These are phyloP conservation scores for Lycaena phlaeas DNA, from an alignment of 2,888 invertebrate species.

Conservation along the genomic window DNA sequence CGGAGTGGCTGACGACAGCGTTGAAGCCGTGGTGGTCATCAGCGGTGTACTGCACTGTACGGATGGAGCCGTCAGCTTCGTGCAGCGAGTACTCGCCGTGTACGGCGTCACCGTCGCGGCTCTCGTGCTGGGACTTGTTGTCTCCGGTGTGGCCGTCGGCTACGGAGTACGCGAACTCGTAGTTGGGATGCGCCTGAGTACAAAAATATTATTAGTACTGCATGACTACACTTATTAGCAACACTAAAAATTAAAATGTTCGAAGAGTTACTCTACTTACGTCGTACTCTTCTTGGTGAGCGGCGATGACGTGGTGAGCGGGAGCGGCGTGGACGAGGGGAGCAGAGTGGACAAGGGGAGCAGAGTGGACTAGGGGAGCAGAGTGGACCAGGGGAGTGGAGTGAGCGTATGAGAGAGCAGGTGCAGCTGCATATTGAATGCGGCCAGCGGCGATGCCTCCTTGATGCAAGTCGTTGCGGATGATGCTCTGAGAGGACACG, in stretches of 20 bases:
- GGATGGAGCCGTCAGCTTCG: slow-evolving; percentile 67
- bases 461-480: slow-evolving; percentile 39
- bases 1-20: slow-evolving; percentile 54
- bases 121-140: slow-evolving; percentile 74
- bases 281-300: slow-evolving; percentile 10
- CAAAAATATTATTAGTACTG: not conserved
- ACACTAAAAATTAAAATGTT: not conserved
- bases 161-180: slow-evolving; percentile 72
- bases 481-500: slow-evolving; percentile 40
- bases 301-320: not conserved
- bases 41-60: slow-evolving; percentile 67
- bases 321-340: slow-evolving; percentile 24
- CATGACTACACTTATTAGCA: not conserved
- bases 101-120: slow-evolving; percentile 75
- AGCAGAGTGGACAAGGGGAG: slow-evolving; percentile 31
- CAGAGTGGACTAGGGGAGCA: slow-evolving; percentile 30
- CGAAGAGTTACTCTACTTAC: slow-evolving; percentile 7
- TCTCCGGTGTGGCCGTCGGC: slow-evolving; percentile 73
- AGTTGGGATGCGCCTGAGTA: slow-evolving; percentile 56
- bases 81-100: slow-evolving; percentile 59
- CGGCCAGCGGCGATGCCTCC: slow-evolving; percentile 20
- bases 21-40: slow-evolving; percentile 68
- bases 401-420: slow-evolving; percentile 24
- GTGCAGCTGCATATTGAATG: slow-evolving; percentile 25
- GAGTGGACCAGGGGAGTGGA: slow-evolving; percentile 19